A percentile compares a stretch with the other conserved stretches of the same genome.
phyloP scores from a whole-genome alignment of 2,888 invertebrate genomes.

The Sepioteuthis lessoniana region DNA sequence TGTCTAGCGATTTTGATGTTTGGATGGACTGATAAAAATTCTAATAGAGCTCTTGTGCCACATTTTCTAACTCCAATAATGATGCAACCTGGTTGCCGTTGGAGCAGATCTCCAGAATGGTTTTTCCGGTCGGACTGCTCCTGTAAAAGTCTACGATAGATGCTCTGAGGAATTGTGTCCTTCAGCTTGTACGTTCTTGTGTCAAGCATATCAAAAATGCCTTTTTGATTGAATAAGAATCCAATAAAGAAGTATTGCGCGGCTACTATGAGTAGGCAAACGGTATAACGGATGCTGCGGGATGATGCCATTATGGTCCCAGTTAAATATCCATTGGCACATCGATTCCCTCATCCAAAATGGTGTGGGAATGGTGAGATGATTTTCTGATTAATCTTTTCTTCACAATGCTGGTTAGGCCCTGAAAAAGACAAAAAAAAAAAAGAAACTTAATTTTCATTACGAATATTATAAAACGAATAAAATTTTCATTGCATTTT shows the following conservation, averaged over 20 bases:
- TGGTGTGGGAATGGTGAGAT: background rate
- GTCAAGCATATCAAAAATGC: slow-evolving; percentile 37
- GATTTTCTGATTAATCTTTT: background rate
- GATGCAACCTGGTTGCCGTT: slow-evolving; percentile 74
- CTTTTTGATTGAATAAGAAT: slow-evolving; percentile 34
- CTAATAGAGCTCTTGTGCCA: slow-evolving; percentile 76
- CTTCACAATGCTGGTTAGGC: background rate
- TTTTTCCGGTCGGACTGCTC: slow-evolving; percentile 42
- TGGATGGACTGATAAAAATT: slow-evolving; percentile 75
- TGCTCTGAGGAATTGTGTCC: slow-evolving; percentile 39
- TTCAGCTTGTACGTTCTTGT: background rate
- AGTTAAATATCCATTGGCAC: slow-evolving; percentile 24
- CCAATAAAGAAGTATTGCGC: slow-evolving; percentile 37
- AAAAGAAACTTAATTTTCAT: background rate
- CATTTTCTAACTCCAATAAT: slow-evolving; percentile 76
- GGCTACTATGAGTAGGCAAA: slow-evolving; percentile 41
- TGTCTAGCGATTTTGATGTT: slow-evolving; percentile 93
- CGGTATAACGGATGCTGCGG: slow-evolving; percentile 13
- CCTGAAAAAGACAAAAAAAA: background rate
- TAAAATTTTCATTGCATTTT: too few species aligned
- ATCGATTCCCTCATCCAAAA: slow-evolving; percentile 23
- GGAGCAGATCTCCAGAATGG: slow-evolving; percentile 40
- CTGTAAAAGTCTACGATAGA: slow-evolving; percentile 43
- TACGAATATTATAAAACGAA: background rate
- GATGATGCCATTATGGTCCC: slow-evolving; percentile 39